A percentile compares a stretch with the other conserved stretches of the same genome.
Evolutionary conservation across 2,888 invertebrate genomes (phyloP).

Genomic region (Scaptomyza caliginosa): DNA sequence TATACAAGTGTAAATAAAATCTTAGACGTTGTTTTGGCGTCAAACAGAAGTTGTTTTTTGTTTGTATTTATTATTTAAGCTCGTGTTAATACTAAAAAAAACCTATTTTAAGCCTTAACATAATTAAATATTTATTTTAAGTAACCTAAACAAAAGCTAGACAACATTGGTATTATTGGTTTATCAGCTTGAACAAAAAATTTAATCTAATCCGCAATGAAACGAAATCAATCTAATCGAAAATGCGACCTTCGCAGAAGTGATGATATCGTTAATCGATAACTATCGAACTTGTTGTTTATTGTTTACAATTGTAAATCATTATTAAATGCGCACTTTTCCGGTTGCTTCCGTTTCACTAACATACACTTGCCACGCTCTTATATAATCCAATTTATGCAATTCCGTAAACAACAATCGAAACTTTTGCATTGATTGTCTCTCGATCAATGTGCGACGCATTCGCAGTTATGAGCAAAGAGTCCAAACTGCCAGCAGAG

Average conservation of each 20-base stretch:
- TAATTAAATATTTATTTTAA: too few species aligned
- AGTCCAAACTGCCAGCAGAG: constrained; percentile 31
- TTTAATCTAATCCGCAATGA: constrained; percentile 55
- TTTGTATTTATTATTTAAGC: too few species aligned
- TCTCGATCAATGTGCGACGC: constrained; percentile 27
- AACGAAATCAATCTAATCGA: constrained; percentile 59
- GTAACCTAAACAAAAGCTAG: too few species aligned
- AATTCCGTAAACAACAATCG: constrained; percentile 69
- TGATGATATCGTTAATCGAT: neutral
- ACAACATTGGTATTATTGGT: too few species aligned
- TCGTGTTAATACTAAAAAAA: too few species aligned
- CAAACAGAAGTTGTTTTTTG: neutral
- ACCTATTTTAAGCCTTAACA: neutral
- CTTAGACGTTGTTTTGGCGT: constrained; percentile 19
- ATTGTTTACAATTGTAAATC: neutral
- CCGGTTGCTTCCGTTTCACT: constrained; percentile 41
- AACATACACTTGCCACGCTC: constrained; percentile 36
- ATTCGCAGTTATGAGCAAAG: constrained; percentile 13
- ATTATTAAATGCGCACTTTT: constrained; percentile 1
- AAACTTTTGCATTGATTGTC: constrained; percentile 36
- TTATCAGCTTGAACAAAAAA: too few species aligned
- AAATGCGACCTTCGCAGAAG: constrained; percentile 37
- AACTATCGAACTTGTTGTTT: neutral
- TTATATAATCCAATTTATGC: constrained; percentile 68
- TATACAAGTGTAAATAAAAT: constrained; percentile 54